Percentiles rank a stretch among this genome's conserved stretches.
These are phyloP conservation scores for Pandemis cinnamomeana DNA, from an alignment of 2,888 invertebrate species.

Conservation along the genomic window DNA sequence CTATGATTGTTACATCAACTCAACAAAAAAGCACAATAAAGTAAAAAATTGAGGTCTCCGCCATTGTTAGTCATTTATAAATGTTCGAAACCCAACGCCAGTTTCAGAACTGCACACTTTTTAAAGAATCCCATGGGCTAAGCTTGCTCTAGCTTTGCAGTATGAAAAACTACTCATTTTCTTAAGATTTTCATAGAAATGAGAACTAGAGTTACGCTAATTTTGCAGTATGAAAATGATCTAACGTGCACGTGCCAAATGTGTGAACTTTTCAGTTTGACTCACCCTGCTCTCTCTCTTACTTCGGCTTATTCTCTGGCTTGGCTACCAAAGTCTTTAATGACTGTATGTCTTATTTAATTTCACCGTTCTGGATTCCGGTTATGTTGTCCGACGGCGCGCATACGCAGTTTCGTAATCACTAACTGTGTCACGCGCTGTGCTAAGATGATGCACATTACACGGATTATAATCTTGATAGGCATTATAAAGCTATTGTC, in stretches of 20 bases:
- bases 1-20: no score
- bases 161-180: no score
- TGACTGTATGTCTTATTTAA: slow-evolving; percentile 10
- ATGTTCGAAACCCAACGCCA: no score
- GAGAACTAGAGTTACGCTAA: no score
- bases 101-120: no score
- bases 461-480: slow-evolving; percentile 19
- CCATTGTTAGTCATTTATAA: no score
- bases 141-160: no score
- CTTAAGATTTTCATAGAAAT: no score
- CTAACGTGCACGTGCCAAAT: not conserved
- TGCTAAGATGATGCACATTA: slow-evolving; percentile 12
- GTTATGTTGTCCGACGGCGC: slow-evolving; percentile 7
- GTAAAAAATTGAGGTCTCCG: no score
- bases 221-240: not conserved
- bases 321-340: slow-evolving; percentile 9
- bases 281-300: no score
- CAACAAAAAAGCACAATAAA: no score
- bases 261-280: not conserved
- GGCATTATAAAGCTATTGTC: slow-evolving; percentile 17
- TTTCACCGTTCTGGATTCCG: slow-evolving; percentile 19
- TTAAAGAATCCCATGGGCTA: no score
- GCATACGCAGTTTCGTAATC: slow-evolving; percentile 20
- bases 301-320: not conserved
- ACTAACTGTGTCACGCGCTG: slow-evolving; percentile 18